These are phyloP conservation scores for Silurus aristotelis DNA, from an alignment of 2,797 vertebrate species.

Conservation along the genomic window DNA sequence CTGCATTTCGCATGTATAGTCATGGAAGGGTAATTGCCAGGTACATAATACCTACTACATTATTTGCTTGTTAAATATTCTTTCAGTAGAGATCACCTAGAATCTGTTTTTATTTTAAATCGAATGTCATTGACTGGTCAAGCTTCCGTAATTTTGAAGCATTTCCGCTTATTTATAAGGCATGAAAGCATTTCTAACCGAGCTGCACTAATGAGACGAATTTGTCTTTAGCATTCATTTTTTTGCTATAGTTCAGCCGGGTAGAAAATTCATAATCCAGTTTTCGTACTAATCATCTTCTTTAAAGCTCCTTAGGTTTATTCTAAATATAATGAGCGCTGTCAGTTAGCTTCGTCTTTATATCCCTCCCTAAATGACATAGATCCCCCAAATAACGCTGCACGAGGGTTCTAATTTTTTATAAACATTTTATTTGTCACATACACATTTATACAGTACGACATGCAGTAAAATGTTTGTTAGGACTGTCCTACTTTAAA, in stretches of 20 bases:
- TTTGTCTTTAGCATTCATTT: slow-evolving; percentile 28
- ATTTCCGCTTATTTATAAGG: slow-evolving; percentile 40
- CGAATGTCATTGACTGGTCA: slow-evolving; percentile 34
- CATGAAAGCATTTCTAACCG: slow-evolving; percentile 30
- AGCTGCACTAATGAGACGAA: slow-evolving; percentile 43
- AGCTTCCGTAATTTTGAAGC: slow-evolving; percentile 35
- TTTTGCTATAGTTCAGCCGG: slow-evolving; percentile 25
- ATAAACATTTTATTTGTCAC: too few relatives aligned
- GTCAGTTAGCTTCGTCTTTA: neutral
- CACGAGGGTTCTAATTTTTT: too few relatives aligned
- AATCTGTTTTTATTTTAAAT: slow-evolving; percentile 20
- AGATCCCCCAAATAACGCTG: neutral
- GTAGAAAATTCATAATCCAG: slow-evolving; percentile 25
- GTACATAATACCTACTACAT: slow-evolving; percentile 3
- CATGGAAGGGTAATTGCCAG: slow-evolving; percentile 7
- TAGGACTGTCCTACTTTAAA: too few relatives aligned
- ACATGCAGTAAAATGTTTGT: too few relatives aligned
- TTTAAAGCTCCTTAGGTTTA: slow-evolving; percentile 17
- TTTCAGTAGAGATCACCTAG: neutral
- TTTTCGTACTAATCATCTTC: slow-evolving; percentile 14
- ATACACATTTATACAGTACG: too few relatives aligned
- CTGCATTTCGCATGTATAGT: slow-evolving; percentile 30
- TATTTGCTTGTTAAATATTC: slow-evolving; percentile 26
- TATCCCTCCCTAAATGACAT: neutral
- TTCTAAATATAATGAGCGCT: slow-evolving; percentile 16